A percentile compares a stretch with the other conserved stretches of the same genome.
Evolutionary conservation across 2,113 vertebrate genomes (phyloP).

Genomic region (Cinclus cinclus): DNA sequence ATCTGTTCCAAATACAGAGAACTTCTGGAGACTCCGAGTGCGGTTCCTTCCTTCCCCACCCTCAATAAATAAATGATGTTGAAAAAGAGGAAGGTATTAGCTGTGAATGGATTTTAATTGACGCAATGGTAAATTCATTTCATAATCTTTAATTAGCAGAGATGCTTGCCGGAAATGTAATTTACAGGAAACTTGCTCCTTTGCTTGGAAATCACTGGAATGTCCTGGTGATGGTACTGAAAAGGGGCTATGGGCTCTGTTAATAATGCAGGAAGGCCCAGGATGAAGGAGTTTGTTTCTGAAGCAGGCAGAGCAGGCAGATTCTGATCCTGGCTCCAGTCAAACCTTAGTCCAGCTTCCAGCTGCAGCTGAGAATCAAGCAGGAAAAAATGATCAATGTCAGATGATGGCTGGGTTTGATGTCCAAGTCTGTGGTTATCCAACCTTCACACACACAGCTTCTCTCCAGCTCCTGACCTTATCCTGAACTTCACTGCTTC

Average conservation of each 20-base stretch:
- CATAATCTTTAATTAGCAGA: slow-evolving; percentile 52
- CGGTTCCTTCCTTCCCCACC: background rate
- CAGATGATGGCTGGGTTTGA: background rate
- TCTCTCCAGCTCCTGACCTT: background rate
- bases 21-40: slow-evolving; percentile 7
- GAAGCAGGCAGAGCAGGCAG: background rate
- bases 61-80: slow-evolving; percentile 34
- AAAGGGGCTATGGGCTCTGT: background rate
- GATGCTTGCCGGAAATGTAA: background rate
- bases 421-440: background rate
- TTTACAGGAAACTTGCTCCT: slow-evolving; percentile 8
- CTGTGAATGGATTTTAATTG: slow-evolving; percentile 65
- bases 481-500: background rate
- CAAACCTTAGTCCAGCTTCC: background rate
- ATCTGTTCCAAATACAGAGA: slow-evolving; percentile 50
- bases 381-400: background rate
- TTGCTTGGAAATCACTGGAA: background rate
- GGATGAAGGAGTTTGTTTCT: background rate
- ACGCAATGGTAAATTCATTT: slow-evolving; percentile 42
- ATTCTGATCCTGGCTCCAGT: background rate
- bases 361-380: background rate
- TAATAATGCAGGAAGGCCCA: background rate
- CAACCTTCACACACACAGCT: background rate
- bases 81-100: slow-evolving; percentile 54
- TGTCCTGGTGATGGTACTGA: background rate